Base-by-base conservation (phyloP, 2,113 vertebrate genomes). In the Coptodon rendalli region DNA sequence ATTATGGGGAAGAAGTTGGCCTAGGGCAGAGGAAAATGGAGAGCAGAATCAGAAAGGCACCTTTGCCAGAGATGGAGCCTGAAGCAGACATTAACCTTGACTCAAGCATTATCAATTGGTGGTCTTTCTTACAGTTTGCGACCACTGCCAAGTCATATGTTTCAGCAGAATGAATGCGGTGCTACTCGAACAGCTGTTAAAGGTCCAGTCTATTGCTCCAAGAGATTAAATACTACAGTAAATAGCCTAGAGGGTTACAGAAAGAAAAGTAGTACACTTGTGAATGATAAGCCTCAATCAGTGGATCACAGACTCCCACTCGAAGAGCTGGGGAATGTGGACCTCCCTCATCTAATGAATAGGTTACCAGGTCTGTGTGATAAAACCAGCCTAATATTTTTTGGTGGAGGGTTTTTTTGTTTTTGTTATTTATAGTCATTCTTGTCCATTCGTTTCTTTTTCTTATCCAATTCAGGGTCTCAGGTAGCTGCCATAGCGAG, bases 341-440 rank as follows among this genome's bases (percentile, higher is more conserved):
- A 27, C 43, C 24, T 29, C 4, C 0, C 24, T 12, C 14, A 76
- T 48, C 14, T 17, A 50, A 48, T 50, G 24, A 6, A 76, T 7
- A 76, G 43, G 57, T 76, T 76, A 29, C 24, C 43, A 12, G 71
- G 71, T 50, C 71, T 50, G 71, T 13, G 24, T 78, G 71, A 78
- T 29, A 31, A 78, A 34, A 61, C 27, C 19, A 53, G 50, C 52
- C n/a, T n/a, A n/a, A n/a, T n/a, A n/a, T n/a, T n/a, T n/a, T n/a
- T n/a, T n/a, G n/a, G 43, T 34, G 6, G 19, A 5, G 34, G 17
- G 1, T 0, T 66, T 66, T 36, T 19, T 12, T 22, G 1, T 10
- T 0, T 12, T 36, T 68, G 38, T n/a, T n/a, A n/a, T n/a, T n/a
- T n/a, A n/a, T n/a, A n/a, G n/a, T n/a, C n/a, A n/a, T n/a, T n/a